Evolutionary conservation across 2,888 invertebrate genomes (phyloP).

Genomic region (Temnothorax ravouxi): DNA sequence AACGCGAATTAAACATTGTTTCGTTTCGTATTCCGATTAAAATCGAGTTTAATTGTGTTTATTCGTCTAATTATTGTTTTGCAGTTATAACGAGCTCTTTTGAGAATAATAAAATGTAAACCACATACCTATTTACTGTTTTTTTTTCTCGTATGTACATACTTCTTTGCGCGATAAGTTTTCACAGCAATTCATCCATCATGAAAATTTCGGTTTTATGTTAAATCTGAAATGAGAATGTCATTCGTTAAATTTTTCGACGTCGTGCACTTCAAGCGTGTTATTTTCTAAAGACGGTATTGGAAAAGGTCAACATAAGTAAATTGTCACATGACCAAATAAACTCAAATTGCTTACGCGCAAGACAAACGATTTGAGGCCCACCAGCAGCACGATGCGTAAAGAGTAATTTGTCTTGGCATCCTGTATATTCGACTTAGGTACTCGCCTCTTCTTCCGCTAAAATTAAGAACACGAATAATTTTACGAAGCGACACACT

Average conservation of each 20-base stretch:
- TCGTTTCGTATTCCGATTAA: background rate
- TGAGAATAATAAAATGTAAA: background rate
- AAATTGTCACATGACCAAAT: background rate
- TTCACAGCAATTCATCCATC: background rate
- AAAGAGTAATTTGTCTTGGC: slow-evolving; percentile 8
- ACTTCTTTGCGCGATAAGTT: background rate
- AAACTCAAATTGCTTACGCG: background rate
- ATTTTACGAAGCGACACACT: background rate
- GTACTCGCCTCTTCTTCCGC: background rate
- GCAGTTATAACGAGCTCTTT: background rate
- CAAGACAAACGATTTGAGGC: no score
- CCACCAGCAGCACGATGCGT: background rate
- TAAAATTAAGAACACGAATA: background rate
- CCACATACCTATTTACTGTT: background rate
- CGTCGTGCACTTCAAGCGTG: background rate
- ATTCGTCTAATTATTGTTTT: background rate
- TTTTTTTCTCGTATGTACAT: background rate
- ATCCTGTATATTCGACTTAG: background rate
- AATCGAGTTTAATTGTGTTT: slow-evolving; percentile 1
- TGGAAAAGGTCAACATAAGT: background rate
- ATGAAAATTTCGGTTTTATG: background rate
- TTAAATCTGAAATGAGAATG: background rate
- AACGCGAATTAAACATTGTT: background rate
- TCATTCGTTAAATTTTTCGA: background rate
- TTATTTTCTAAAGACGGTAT: background rate